A percentile compares a stretch with the other conserved stretches of the same genome.
phyloP scores from a whole-genome alignment of 2,888 invertebrate species.

The Trachelus troglodyta region DNA sequence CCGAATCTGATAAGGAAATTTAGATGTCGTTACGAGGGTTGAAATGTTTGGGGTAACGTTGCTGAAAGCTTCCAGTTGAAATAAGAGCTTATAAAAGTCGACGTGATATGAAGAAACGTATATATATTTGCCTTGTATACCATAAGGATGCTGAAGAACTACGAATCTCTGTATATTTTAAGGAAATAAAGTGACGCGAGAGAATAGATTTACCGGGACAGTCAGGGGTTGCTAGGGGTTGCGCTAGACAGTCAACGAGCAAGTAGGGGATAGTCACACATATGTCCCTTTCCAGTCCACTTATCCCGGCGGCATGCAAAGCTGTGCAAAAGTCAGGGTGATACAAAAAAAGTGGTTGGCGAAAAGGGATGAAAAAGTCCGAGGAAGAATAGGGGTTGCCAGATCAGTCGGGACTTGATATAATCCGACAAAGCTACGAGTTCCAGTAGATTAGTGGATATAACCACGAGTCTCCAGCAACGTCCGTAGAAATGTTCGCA shows the following conservation, averaged over 20 bases:
- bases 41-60: not conserved
- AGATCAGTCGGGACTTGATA: constrained; percentile 19
- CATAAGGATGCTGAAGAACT: not conserved
- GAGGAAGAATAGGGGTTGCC: not conserved
- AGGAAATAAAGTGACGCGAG: not conserved
- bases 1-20: not conserved
- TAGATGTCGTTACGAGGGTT: not conserved
- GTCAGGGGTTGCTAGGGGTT: not conserved
- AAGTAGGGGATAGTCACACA: not conserved
- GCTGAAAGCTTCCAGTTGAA: not conserved
- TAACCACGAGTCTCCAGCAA: constrained; percentile 19
- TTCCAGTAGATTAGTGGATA: constrained; percentile 32
- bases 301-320: not conserved
- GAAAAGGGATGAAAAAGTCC: constrained; percentile 3
- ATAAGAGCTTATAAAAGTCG: not conserved
- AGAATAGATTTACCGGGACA: not conserved
- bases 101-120: not conserved
- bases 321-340: not conserved
- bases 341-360: constrained; percentile 4
- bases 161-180: not conserved
- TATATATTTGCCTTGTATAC: not conserved
- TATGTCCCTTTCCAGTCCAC: not conserved
- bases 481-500: not conserved
- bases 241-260: not conserved
- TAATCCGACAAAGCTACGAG: constrained; percentile 32